Evolutionary conservation across 2,888 invertebrate genomes (phyloP), one percentile per base, ranked within the genome.

Genomic region (Leucozona laternaria): DNA sequence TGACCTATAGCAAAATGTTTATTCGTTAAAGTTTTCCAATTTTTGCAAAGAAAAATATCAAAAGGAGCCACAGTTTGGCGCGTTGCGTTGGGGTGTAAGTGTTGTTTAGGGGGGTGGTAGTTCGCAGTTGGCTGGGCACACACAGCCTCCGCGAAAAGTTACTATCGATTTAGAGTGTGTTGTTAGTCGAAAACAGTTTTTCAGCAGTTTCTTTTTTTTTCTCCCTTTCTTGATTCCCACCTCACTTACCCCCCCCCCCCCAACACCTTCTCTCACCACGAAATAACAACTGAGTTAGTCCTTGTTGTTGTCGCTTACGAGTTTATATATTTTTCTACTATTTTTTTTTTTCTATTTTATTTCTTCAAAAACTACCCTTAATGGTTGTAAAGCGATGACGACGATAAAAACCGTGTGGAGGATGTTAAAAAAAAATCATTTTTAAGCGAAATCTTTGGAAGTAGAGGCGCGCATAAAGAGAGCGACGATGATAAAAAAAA

Each of bases 361-460:
- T 81, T 82, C 81, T 79, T 86, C 78, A 79, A 78, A 86, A 86
- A 86, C 86, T 86, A 86, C 86, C 86, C 86, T 82, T 86, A 82
- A 81, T 81, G 75, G 86, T 58, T 79, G 82, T 73, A 78, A 79
- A 85, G 62, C 66, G 60, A 83, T 50, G 68, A 48, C 75, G 75
- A 57, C 48, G 73, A 58, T 60, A 55, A 76, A 55, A 57, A 57
- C 64, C 57, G 25, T 71, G 57, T 31, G 31, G 55, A 40, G 45
- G 71, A 55, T 57, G 71, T 45, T 4, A 76, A 76, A 57, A 79
- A 80, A 79, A 77, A 85, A 85, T 55, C 45, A 70, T 85, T 78
- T 86, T 78, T 86, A 77, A 81, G 50, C 81, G 86, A 71, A 80
- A 80, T 73, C 62, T 71, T 62, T 60, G 34, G 58, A 57, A 73